These are phyloP conservation scores for Liolophura sinensis DNA, from an alignment of 1,140 invertebrate genomes.

Conservation along the genomic window DNA sequence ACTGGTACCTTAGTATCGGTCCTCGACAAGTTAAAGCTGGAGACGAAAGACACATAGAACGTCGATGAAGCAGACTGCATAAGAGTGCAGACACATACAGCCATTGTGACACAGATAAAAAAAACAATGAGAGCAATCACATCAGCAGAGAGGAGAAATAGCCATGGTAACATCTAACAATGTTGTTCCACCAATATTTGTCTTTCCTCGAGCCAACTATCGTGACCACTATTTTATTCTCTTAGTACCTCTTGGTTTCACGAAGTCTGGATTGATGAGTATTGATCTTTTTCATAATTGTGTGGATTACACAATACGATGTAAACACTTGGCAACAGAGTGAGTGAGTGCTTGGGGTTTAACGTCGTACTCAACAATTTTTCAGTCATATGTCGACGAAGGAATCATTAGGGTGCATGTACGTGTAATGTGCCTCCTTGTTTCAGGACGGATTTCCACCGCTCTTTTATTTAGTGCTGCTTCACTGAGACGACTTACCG, in stretches of 20 bases:
- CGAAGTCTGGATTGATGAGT: constrained; percentile 15
- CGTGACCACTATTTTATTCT: constrained; percentile 48
- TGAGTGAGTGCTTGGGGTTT: no score
- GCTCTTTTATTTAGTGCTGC: no score
- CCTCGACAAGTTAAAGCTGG: constrained; percentile 51
- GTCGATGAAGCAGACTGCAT: constrained; percentile 61
- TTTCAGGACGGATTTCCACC: no score
- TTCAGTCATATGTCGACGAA: no score
- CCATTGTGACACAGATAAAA: constrained; percentile 54
- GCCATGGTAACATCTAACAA: constrained; percentile 39
- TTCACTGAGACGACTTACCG: no score
- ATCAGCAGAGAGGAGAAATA: constrained; percentile 51
- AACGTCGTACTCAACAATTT: no score
- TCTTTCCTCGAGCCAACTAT: constrained; percentile 39
- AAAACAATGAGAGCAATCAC: constrained; percentile 55
- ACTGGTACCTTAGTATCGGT: constrained; percentile 28
- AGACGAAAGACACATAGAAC: constrained; percentile 56
- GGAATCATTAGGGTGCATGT: no score
- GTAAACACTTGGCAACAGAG: no score
- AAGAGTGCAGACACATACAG: constrained; percentile 56
- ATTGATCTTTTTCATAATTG: constrained; percentile 38
- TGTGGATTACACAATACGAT: constrained; percentile 55
- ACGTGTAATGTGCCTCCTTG: no score
- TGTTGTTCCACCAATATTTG: constrained; percentile 33
- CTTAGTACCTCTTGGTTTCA: constrained; percentile 17